These are phyloP conservation scores for Oreotrochilus melanogaster DNA, from an alignment of 2,113 vertebrate species.

Conservation along the genomic window DNA sequence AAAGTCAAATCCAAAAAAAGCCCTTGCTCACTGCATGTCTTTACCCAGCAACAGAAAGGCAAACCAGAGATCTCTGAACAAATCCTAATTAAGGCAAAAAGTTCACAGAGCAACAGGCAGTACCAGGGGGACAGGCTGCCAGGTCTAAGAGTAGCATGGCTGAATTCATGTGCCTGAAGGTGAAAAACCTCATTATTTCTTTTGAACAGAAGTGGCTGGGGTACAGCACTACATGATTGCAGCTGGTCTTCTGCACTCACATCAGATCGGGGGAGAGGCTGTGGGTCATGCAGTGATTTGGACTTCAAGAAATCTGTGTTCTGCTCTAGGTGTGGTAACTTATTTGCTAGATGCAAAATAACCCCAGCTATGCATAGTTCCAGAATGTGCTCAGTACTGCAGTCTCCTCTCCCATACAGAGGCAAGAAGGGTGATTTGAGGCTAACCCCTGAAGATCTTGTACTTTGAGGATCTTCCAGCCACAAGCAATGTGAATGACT, in stretches of 20 bases:
- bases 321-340: not conserved
- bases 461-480: not conserved
- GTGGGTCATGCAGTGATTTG: not conserved
- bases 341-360: not conserved
- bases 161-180: not conserved
- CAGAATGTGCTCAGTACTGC: not conserved
- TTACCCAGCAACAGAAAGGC: constrained; percentile 51
- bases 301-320: not conserved
- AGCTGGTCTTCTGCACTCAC: not conserved
- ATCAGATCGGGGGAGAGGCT: not conserved
- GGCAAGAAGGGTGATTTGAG: not conserved
- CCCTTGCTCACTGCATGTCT: constrained; percentile 33
- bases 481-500: not conserved
- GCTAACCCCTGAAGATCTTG: not conserved
- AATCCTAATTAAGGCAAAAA: constrained; percentile 57
- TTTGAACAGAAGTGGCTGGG: not conserved
- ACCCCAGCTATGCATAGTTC: not conserved
- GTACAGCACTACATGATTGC: not conserved
- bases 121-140: not conserved
- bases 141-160: not conserved
- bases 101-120: not conserved
- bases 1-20: constrained; percentile 40
- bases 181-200: not conserved
- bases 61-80: constrained; percentile 54
- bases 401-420: not conserved